Percentiles rank a stretch among this genome's conserved stretches.
These are phyloP conservation scores for Intellagama lesueurii DNA, from an alignment of 2,797 vertebrate genomes.

Conservation along the genomic window DNA sequence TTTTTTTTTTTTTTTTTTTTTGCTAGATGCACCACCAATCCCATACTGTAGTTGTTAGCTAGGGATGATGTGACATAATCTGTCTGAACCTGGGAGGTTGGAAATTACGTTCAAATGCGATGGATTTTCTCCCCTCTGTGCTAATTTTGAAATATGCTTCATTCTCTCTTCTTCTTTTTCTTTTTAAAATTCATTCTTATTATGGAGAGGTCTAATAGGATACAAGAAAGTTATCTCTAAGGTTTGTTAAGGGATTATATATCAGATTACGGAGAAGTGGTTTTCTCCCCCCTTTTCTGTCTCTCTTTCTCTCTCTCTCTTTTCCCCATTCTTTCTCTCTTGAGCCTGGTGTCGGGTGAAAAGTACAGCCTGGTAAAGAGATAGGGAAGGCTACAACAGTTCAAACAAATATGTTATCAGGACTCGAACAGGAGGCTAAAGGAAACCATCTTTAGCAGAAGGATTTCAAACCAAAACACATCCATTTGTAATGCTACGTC, in stretches of 20 bases:
- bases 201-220: constrained; percentile 18
- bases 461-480: background rate
- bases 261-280: background rate
- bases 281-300: background rate
- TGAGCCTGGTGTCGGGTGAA: background rate
- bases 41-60: too few species aligned
- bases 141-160: constrained; percentile 3
- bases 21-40: too few species aligned
- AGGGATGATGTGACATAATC: too few species aligned
- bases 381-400: background rate
- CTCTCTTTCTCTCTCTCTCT: background rate
- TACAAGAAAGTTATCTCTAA: background rate
- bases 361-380: constrained; percentile 4
- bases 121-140: background rate
- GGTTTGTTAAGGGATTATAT: background rate
- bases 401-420: background rate
- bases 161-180: constrained; percentile 11
- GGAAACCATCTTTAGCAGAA: background rate
- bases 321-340: background rate
- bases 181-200: constrained; percentile 30
- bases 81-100: too few species aligned
- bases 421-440: background rate
- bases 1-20: too few species aligned
- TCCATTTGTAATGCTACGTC: background rate
- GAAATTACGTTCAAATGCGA: background rate